phyloP scores from a whole-genome alignment of 2,113 vertebrate species.

The Ammodytes marinus region DNA sequence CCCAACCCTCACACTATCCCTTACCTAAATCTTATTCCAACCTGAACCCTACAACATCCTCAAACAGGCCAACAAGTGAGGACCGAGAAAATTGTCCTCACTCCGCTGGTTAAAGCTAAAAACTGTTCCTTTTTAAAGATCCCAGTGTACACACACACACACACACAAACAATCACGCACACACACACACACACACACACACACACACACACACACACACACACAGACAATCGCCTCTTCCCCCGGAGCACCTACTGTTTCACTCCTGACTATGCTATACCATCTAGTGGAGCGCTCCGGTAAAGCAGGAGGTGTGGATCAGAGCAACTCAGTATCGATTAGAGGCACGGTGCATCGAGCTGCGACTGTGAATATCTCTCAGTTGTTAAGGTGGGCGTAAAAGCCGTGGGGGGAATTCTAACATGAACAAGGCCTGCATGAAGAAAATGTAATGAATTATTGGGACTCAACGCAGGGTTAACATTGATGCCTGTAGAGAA shows the following conservation, averaged over 20 bases:
- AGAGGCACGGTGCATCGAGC: neutral
- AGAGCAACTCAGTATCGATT: constrained; percentile 11
- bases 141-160: no score
- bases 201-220: constrained; percentile 12
- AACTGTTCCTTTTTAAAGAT: no score
- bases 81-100: no score
- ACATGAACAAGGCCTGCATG: neutral
- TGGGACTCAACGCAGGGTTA: neutral
- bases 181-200: constrained; percentile 14
- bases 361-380: neutral
- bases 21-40: no score
- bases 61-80: no score
- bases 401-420: neutral
- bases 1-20: no score
- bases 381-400: neutral
- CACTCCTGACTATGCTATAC: constrained; percentile 73
- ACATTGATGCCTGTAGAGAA: neutral
- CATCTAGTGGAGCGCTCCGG: constrained; percentile 83
- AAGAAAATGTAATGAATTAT: constrained; percentile 6
- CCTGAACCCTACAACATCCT: no score
- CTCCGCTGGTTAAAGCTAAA: no score
- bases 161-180: neutral
- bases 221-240: neutral
- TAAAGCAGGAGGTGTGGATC: constrained; percentile 49
- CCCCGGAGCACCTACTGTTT: constrained; percentile 7